A percentile compares a stretch with the other conserved stretches of the same genome.
Evolutionary conservation across 2,888 invertebrate species (phyloP).

Genomic region (Schizaphis graminum): DNA sequence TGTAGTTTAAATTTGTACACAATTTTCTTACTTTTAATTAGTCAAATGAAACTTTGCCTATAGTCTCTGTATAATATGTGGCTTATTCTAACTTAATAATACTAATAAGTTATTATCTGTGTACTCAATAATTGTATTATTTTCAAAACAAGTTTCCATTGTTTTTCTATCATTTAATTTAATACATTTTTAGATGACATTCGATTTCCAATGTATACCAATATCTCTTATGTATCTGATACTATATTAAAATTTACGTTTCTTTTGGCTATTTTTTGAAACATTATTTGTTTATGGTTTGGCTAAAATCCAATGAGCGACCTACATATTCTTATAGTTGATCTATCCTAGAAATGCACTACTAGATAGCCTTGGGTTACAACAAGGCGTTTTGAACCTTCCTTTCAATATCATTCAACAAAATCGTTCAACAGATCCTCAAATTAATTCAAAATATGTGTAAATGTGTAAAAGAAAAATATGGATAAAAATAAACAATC

Average conservation of each 20-base stretch:
- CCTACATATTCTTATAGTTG: neutral
- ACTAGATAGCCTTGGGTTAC: neutral
- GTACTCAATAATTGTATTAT: too few relatives aligned
- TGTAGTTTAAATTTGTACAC: neutral
- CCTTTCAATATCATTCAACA: neutral
- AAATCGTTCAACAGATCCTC: neutral
- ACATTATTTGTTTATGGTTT: neutral
- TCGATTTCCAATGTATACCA: neutral
- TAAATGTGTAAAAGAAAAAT: neutral
- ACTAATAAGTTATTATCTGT: neutral
- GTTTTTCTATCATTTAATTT: neutral
- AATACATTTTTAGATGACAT: neutral
- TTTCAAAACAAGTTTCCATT: neutral
- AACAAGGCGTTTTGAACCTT: neutral
- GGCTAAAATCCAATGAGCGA: neutral
- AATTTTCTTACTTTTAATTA: neutral
- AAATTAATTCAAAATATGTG: neutral
- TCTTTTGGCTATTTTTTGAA: neutral
- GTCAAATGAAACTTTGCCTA: neutral
- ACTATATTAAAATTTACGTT: neutral
- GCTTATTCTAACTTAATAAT: neutral
- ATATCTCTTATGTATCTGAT: neutral
- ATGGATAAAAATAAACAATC: neutral
- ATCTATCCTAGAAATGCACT: neutral
- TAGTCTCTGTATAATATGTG: neutral